Conservation (phyloP, 2,113 vertebrate species). For the Heterochromis multidens region DNA sequence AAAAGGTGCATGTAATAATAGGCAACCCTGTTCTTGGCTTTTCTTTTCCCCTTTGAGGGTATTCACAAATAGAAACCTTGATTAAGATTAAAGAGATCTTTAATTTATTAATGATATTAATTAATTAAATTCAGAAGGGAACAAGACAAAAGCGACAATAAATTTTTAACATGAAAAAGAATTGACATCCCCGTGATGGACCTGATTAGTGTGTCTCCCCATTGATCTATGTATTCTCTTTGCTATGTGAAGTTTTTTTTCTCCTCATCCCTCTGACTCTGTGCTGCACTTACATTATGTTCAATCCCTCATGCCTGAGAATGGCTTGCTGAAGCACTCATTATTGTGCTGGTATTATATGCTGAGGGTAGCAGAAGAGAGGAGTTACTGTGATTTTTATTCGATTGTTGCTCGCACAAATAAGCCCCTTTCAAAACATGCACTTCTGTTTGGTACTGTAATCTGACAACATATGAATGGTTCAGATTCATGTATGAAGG, state of each 20-base stretch:
- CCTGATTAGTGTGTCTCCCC: constrained; percentile 48
- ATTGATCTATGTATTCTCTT: constrained; percentile 66
- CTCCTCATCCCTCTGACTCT: neutral
- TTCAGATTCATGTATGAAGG: neutral
- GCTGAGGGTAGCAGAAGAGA: neutral
- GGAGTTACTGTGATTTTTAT: constrained; percentile 14
- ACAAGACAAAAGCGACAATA: constrained; percentile 44
- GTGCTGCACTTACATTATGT: constrained; percentile 12
- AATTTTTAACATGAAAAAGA: constrained; percentile 54
- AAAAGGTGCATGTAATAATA: constrained; percentile 1
- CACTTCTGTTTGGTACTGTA: neutral
- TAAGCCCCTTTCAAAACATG: neutral
- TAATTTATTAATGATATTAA: constrained; percentile 57
- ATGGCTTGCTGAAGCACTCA: constrained; percentile 27
- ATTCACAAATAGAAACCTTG: constrained; percentile 56
- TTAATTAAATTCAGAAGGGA: constrained; percentile 51
- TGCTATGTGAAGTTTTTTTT: constrained; percentile 9
- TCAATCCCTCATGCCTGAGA: constrained; percentile 31
- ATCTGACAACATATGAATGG: neutral
- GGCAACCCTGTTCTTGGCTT: neutral
- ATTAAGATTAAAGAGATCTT: constrained; percentile 40
- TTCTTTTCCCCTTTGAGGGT: neutral
- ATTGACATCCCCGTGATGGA: constrained; percentile 25
- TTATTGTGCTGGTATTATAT: constrained; percentile 45
- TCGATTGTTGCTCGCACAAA: constrained; percentile 2